Evolutionary conservation across 1,140 invertebrate species (phyloP).

Genomic region (Caenorhabditis inopinata): DNA sequence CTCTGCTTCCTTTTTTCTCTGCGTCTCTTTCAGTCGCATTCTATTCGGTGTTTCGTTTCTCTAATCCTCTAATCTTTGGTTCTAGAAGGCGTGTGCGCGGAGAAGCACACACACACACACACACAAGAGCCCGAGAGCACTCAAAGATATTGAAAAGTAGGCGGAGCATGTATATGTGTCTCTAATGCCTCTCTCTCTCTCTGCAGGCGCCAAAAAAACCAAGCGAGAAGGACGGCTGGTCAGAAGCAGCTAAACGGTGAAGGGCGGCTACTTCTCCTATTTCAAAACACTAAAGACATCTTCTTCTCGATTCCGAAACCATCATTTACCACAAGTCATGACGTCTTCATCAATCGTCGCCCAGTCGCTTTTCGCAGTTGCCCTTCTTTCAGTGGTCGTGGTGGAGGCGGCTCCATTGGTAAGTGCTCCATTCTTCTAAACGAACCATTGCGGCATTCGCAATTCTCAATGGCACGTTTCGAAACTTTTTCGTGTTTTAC

Average conservation of each 20-base stretch:
- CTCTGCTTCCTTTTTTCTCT: background rate
- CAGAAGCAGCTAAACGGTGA: conserved; percentile 19
- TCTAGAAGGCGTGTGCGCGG: background rate
- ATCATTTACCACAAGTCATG: too few species aligned
- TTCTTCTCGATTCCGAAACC: background rate
- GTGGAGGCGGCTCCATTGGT: conserved; percentile 24
- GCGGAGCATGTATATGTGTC: background rate
- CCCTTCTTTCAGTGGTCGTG: background rate
- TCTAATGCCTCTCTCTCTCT: background rate
- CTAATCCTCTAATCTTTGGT: background rate
- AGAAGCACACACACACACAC: too few species aligned
- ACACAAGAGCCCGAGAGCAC: background rate
- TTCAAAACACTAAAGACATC: background rate
- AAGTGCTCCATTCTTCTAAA: background rate
- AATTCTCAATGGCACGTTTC: too few species aligned
- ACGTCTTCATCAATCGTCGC: background rate
- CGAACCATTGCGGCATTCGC: too few species aligned
- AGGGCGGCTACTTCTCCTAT: conserved; percentile 23
- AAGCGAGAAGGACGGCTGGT: background rate
- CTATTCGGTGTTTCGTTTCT: background rate
- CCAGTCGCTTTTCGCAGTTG: conserved; percentile 10
- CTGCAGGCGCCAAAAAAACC: background rate
- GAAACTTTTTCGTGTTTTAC: too few species aligned
- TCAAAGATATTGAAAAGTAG: conserved; percentile 24
- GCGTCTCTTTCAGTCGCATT: background rate